phyloP scores from a whole-genome alignment of 2,888 invertebrate species.

The Dasysyrphus albostriatus region DNA sequence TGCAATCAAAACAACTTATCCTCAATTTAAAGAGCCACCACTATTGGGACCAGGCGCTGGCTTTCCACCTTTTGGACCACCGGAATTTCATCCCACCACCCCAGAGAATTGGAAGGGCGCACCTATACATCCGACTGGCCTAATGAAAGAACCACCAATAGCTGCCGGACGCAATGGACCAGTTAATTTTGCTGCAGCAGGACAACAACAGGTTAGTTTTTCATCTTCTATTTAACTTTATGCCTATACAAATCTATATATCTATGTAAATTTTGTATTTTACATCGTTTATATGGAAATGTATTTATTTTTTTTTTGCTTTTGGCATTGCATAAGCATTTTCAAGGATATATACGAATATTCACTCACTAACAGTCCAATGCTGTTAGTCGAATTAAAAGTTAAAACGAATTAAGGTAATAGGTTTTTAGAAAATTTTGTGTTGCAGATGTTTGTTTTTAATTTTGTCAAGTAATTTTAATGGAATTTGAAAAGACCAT shows the following conservation, averaged over 20 bases:
- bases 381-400: constrained; percentile 42
- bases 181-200: constrained; percentile 83
- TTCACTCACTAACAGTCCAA: background rate
- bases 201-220: constrained; percentile 82
- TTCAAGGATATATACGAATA: constrained; percentile 27
- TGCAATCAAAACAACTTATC: constrained; percentile 80
- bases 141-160: constrained; percentile 87
- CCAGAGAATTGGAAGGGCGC: constrained; percentile 84
- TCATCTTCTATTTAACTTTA: too few species aligned
- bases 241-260: background rate
- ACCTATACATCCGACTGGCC: constrained; percentile 84
- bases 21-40: constrained; percentile 84
- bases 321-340: constrained; percentile 15
- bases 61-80: constrained; percentile 83
- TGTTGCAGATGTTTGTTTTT: constrained; percentile 45
- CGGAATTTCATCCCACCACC: constrained; percentile 83
- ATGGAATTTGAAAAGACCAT: background rate
- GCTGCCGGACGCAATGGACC: constrained; percentile 84
- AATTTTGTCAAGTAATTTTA: constrained; percentile 33
- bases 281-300: constrained; percentile 13
- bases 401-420: constrained; percentile 10
- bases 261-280: background rate
- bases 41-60: constrained; percentile 83
- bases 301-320: background rate
- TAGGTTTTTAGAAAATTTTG: background rate